phyloP scores from a whole-genome alignment of 2,113 vertebrate species.

The Centropus unirufus region DNA sequence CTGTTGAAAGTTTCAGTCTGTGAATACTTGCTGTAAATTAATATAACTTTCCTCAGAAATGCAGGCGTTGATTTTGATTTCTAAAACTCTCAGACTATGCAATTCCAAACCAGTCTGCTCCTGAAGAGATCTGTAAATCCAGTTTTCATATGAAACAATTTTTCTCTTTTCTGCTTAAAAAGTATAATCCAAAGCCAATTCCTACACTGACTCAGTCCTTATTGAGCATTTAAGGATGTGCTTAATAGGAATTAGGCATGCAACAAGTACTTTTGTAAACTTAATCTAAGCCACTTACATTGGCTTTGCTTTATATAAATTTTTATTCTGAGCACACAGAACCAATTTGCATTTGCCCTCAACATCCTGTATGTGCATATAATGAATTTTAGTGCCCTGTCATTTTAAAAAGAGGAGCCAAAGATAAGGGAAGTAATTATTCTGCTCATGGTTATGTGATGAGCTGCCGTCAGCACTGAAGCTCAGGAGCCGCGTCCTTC shows the following conservation, averaged over 20 bases:
- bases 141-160: neutral
- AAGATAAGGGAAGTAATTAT: neutral
- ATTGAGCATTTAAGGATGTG: neutral
- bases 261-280: neutral
- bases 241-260: neutral
- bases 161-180: neutral
- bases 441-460: neutral
- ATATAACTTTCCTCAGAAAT: neutral
- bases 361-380: neutral
- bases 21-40: constrained; percentile 29
- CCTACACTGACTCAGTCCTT: neutral
- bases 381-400: neutral
- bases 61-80: neutral
- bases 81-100: neutral
- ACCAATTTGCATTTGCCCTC: neutral
- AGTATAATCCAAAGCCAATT: neutral
- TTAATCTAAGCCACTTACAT: neutral
- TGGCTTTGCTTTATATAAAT: neutral
- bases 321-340: neutral
- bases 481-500: accelerated
- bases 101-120: neutral
- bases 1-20: neutral
- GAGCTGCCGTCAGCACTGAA: neutral
- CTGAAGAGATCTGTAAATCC: neutral
- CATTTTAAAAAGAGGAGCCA: neutral